These are phyloP conservation scores for Tromatobia lineatoria DNA, from an alignment of 2,888 invertebrate species.

Conservation along the genomic window DNA sequence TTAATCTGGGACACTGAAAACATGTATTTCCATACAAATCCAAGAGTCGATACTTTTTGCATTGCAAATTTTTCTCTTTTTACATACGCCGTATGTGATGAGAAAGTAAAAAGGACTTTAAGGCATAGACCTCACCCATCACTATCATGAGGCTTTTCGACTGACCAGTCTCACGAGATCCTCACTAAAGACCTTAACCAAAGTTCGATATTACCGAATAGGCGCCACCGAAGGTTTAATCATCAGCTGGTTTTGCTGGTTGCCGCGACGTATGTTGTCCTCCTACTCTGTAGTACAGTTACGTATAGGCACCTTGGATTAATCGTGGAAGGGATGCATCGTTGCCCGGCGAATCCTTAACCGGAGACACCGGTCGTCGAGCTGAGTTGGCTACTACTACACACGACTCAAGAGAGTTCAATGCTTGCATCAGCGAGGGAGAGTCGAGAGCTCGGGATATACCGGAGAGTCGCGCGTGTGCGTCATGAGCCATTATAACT, in stretches of 20 bases:
- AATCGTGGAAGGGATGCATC: slow-evolving; percentile 51
- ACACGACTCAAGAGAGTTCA: slow-evolving; percentile 78
- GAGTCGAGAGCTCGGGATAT: slow-evolving; percentile 45
- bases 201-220: neutral
- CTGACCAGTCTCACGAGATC: too few species aligned
- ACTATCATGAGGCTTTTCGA: too few species aligned
- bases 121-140: too few species aligned
- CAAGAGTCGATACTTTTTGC: too few species aligned
- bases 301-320: slow-evolving; percentile 64
- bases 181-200: neutral
- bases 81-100: too few species aligned
- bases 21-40: too few species aligned
- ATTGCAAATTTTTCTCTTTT: too few species aligned
- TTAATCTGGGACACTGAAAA: too few species aligned
- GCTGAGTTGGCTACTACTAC: slow-evolving; percentile 40
- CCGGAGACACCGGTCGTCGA: slow-evolving; percentile 75
- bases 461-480: slow-evolving; percentile 27
- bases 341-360: slow-evolving; percentile 73
- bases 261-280: neutral
- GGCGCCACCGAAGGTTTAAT: slow-evolving; percentile 2
- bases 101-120: too few species aligned
- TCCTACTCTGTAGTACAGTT: slow-evolving; percentile 61
- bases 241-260: slow-evolving; percentile 15
- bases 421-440: slow-evolving; percentile 80
- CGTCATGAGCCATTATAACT: slow-evolving; percentile 49